Evolutionary conservation across 2,888 invertebrate species (phyloP), one percentile per base, ranked within the genome.

Genomic region (Drosophila niveifrons): DNA sequence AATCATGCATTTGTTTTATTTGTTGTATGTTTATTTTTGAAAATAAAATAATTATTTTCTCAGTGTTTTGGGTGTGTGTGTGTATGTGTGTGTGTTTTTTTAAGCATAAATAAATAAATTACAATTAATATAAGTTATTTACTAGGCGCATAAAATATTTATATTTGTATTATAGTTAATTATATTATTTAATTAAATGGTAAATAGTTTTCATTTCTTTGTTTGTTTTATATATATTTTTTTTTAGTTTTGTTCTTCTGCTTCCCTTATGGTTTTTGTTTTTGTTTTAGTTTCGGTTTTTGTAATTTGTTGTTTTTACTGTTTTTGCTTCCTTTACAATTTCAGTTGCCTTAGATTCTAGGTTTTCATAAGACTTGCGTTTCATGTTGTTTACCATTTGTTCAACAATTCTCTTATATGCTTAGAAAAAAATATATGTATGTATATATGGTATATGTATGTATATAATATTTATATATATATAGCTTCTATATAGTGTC

Each of bases 351-450:
- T 90, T 91, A 91, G 84, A 85, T 90, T 80, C 92, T 92, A 92
- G 79, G 88, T 90, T 78, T 91, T 92, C 92, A 92, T 92, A 92
- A 92, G 92, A 92, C 92, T 90, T 92, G 91, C 91, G 92, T 92
- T 92, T 91, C 92, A 91, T 90, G 78, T 78, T 68, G 80, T 86
- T 75, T 82, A 85, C 88, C 80, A 82, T 84, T 80, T 84, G 70
- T 82, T 83, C 75, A 82, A 81, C 74, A 78, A 77, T 85, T 76
- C 61, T 63, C 79, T 71, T 80, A 70, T 74, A 80, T 73, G 71
- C 75, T 61, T 82, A 75, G 69, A 82, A 77, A 86, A 84, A 84
- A 78, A 80, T 72, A 81, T 75, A 80, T 78, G 51, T 72, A 17
- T 65, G 41, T 74, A 58, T 64, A 36, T 67, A 28, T 66, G 36